Evolutionary conservation across 2,888 invertebrate species (phyloP), one percentile per base, ranked within the genome.

Genomic region (Papilio elwesi): DNA sequence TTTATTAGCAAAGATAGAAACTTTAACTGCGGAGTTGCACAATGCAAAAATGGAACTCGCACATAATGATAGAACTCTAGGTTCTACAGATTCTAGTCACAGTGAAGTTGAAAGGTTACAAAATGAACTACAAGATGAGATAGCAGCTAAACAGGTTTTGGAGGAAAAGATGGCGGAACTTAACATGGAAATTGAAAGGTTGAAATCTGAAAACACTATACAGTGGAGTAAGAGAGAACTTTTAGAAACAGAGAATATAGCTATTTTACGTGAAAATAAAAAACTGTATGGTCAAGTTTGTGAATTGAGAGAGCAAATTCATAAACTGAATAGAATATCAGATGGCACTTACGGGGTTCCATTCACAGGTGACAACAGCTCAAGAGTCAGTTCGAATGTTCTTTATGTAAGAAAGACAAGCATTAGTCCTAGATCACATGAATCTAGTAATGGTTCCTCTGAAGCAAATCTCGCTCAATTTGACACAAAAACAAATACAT

Each of bases 161-260:
- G 93, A 92, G 78, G 93, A 93, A 74, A 91, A 88, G 75, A 87
- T 90, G 36, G 91, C 92, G 0, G 93, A 93, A 76, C 78, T 84
- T 13, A 91, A 87, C 82, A 92, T 93, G 85, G 90, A 98, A 95
- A 89, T 98, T 78, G 98, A 98, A 85, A 94, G 96, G 79, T 92
- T 98, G 13, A 98, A 98, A 91, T 96, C 97, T 0, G 98, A 98
- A 91, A 98, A 98, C 89, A 98, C 98, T 0, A 96, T 97, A 0
- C 98, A 98, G 86, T 98, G 98, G 98, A 98, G 97, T 16, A 97
- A 98, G 86, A 93, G 98, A 6, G 98, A 98, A 88, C 94, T 98
- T 8, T 87, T 98, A 67, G 98, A 98, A 90, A 97, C 98, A 0
- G 98, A 98, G 82, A 98, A 98, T 85, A 94, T 97, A 80, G 96